phyloP scores from a whole-genome alignment of 2,888 invertebrate genomes.

The Ochropleura plecta region DNA sequence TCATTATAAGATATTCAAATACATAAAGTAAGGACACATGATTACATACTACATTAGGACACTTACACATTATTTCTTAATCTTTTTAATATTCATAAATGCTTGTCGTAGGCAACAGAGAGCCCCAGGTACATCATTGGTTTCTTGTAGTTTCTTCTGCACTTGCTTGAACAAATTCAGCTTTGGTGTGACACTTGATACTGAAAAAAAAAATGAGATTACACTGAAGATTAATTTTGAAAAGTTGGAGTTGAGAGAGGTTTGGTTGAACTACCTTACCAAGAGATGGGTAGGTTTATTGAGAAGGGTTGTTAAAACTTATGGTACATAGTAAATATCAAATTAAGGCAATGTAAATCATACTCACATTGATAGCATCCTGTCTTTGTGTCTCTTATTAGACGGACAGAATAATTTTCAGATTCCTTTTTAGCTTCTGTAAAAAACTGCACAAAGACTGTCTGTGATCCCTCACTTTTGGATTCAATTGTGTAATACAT shows the following conservation, averaged over 20 bases:
- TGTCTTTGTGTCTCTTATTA: conserved; percentile 75
- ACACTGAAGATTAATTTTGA: background rate
- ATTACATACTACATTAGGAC: conserved; percentile 11
- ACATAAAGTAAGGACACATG: background rate
- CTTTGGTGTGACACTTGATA: conserved; percentile 79
- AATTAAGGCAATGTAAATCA: background rate
- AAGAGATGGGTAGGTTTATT: background rate
- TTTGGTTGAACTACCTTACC: background rate
- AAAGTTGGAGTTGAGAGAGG: background rate
- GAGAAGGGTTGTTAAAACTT: background rate
- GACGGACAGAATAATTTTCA: conserved; percentile 80
- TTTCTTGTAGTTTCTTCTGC: conserved; percentile 77
- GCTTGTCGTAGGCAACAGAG: conserved; percentile 81
- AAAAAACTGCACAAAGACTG: conserved; percentile 84
- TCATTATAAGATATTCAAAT: background rate
- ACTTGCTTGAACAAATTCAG: conserved; percentile 76
- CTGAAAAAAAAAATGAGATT: conserved; percentile 71
- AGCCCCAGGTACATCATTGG: conserved; percentile 83
- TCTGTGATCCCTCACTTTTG: conserved; percentile 74
- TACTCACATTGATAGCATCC: conserved; percentile 82
- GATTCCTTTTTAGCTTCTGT: conserved; percentile 84
- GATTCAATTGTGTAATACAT: conserved; percentile 84
- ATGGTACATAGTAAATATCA: background rate
- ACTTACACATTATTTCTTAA: conserved; percentile 58
- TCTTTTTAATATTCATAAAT: conserved; percentile 71